These are phyloP conservation scores for Macrosteles quadrilineatus DNA, from an alignment of 1,140 invertebrate genomes.

Conservation along the genomic window DNA sequence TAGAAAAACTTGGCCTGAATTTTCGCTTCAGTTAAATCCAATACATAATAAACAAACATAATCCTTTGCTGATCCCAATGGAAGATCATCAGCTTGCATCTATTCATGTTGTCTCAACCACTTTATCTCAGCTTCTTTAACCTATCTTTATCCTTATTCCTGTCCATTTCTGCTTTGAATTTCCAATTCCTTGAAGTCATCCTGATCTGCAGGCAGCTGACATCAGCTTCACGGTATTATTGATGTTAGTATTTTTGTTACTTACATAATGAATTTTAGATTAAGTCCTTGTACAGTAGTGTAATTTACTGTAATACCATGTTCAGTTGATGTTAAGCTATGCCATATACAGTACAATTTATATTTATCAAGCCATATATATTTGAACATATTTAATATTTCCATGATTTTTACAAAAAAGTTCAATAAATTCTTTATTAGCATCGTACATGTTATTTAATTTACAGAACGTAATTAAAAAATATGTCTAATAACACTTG, in stretches of 20 bases:
- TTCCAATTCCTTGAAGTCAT: neutral
- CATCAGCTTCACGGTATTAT: neutral
- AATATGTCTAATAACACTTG: too few species aligned
- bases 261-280: neutral
- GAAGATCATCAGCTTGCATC: neutral
- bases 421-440: too few species aligned
- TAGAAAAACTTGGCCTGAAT: neutral
- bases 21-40: neutral
- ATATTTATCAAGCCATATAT: too few species aligned
- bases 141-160: neutral
- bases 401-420: too few species aligned
- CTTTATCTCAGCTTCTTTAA: neutral
- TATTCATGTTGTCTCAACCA: neutral
- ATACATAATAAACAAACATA: neutral
- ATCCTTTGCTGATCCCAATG: neutral
- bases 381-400: too few species aligned
- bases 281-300: too few species aligned
- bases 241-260: slow-evolving; percentile 7
- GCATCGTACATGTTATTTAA: too few species aligned
- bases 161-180: neutral
- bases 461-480: too few species aligned
- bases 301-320: too few species aligned
- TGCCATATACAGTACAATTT: too few species aligned
- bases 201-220: neutral
- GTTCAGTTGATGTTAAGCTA: too few species aligned